These are phyloP conservation scores for Callosobruchus maculatus DNA, from an alignment of 2,888 invertebrate species.

Conservation along the genomic window DNA sequence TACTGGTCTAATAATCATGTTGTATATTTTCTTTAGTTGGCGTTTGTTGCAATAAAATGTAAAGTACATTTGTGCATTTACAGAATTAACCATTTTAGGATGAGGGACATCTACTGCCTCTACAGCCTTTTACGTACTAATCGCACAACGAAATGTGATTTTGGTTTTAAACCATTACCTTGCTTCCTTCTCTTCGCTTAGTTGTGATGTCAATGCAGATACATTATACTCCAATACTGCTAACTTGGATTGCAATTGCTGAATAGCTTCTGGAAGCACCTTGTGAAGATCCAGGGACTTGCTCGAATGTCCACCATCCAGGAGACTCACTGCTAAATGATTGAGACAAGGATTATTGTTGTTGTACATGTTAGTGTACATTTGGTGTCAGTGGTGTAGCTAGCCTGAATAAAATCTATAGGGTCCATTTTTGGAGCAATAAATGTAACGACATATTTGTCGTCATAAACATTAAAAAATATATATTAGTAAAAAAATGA, in stretches of 20 bases:
- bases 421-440: too few relatives aligned
- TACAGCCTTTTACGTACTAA: too few relatives aligned
- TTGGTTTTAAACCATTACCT: slow-evolving; percentile 33
- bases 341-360: neutral
- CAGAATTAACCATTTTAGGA: too few relatives aligned
- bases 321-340: neutral
- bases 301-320: neutral
- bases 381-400: neutral
- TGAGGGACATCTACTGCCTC: too few relatives aligned
- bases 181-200: slow-evolving; percentile 45
- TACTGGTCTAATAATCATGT: too few relatives aligned
- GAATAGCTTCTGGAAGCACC: slow-evolving; percentile 29
- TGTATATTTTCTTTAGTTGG: too few relatives aligned
- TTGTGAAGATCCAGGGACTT: neutral
- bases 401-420: neutral
- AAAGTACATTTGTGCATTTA: too few relatives aligned
- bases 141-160: too few relatives aligned
- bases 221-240: slow-evolving; percentile 45
- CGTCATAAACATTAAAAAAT: too few relatives aligned
- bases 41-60: too few relatives aligned
- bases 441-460: too few relatives aligned
- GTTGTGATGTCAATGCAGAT: slow-evolving; percentile 38
- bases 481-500: too few relatives aligned
- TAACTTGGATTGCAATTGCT: slow-evolving; percentile 34
- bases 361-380: neutral